phyloP scores from a whole-genome alignment of 2,888 invertebrate species.

The Lepidocyrtinus sp. region DNA sequence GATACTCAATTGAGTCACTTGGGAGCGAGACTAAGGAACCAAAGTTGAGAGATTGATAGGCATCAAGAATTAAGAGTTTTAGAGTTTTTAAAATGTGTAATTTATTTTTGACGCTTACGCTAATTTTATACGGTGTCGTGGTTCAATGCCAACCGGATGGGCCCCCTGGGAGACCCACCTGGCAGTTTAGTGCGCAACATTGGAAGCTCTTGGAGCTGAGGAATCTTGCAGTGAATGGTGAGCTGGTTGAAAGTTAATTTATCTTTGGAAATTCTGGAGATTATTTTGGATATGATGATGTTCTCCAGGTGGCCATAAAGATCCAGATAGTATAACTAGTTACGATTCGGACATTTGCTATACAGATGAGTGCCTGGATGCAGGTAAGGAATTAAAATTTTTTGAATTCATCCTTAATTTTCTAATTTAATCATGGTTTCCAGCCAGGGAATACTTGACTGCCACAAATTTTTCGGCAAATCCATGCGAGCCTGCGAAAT shows the following conservation, averaged over 20 bases:
- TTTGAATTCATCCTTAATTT: neutral
- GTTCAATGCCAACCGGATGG: conserved; percentile 25
- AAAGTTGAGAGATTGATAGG: no score
- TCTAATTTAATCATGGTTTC: no score
- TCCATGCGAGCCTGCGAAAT: conserved; percentile 50
- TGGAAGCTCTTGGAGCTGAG: conserved; percentile 48
- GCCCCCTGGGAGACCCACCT: conserved; percentile 35
- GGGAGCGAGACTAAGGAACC: neutral
- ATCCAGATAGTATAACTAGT: conserved; percentile 36
- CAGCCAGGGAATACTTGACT: conserved; percentile 43
- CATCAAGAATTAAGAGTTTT: no score
- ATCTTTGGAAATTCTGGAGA: no score
- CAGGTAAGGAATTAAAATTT: conserved; percentile 29
- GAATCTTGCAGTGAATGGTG: conserved; percentile 46
- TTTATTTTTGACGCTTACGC: neutral
- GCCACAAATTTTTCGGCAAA: conserved; percentile 50
- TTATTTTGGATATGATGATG: no score
- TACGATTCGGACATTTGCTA: conserved; percentile 50
- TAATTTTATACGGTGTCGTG: neutral
- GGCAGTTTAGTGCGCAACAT: conserved; percentile 56
- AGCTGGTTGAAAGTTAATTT: no score
- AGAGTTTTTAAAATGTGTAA: neutral
- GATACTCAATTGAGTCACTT: neutral
- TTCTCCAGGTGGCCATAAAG: conserved; percentile 52
- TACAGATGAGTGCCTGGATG: conserved; percentile 50